These are phyloP conservation scores for Micronycteris hirsuta DNA, from an alignment of 2,113 vertebrate species.

Conservation along the genomic window DNA sequence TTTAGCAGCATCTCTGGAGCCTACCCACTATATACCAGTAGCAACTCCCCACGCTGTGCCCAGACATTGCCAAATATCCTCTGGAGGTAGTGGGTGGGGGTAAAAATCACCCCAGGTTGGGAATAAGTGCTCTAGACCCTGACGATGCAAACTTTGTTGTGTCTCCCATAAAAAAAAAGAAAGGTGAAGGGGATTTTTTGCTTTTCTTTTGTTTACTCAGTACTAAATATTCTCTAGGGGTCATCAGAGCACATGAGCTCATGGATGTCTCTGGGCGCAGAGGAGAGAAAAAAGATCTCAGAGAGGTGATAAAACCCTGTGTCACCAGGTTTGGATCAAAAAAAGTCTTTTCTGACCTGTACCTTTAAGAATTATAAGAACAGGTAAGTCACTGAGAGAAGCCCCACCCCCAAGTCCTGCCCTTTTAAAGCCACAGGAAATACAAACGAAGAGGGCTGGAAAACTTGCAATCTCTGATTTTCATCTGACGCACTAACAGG, in stretches of 20 bases:
- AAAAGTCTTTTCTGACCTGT: not conserved
- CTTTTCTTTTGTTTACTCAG: not conserved
- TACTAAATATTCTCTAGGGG: not conserved
- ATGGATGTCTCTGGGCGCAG: not conserved
- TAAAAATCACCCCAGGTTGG: not conserved
- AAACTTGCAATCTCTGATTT: not conserved
- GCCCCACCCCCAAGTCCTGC: not conserved
- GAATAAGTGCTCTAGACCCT: not conserved
- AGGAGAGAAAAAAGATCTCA: not conserved
- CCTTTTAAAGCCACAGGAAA: not conserved
- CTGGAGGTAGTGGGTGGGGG: rapidly evolving
- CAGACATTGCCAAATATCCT: not conserved
- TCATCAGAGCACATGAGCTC: not conserved
- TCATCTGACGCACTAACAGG: not conserved
- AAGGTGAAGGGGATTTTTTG: not conserved
- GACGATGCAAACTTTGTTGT: not conserved
- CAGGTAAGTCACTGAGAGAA: not conserved
- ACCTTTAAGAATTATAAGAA: not conserved
- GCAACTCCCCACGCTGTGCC: not conserved
- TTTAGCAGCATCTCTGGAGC: not conserved
- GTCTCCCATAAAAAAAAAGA: not conserved
- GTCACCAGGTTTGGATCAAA: not conserved
- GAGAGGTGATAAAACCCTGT: not conserved
- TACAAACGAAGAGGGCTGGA: not conserved
- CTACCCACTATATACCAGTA: not conserved